A percentile compares a stretch with the other conserved stretches of the same genome.
These are phyloP conservation scores for Ciconia stormi DNA, from an alignment of 2,113 vertebrate genomes.

Conservation along the genomic window DNA sequence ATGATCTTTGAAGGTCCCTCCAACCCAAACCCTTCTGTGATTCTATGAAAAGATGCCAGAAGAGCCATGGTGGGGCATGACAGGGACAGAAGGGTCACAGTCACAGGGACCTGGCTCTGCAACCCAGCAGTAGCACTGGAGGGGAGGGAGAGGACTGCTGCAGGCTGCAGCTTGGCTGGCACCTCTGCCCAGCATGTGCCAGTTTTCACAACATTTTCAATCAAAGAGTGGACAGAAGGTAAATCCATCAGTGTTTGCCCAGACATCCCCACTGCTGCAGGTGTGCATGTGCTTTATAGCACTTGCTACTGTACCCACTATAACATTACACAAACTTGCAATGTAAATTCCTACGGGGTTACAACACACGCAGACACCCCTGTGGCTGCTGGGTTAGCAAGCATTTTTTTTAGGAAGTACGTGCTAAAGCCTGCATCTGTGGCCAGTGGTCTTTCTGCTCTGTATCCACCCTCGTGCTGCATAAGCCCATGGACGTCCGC, in stretches of 20 bases:
- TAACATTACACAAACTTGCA: fast-evolving
- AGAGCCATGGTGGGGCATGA: neutral
- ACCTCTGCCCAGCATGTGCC: neutral
- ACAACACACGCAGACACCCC: neutral
- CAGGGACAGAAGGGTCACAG: neutral
- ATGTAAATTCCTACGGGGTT: fast-evolving
- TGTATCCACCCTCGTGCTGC: fast-evolving
- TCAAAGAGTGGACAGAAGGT: neutral
- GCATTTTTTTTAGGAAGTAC: neutral
- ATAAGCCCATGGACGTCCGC: fast-evolving
- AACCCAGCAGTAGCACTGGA: neutral
- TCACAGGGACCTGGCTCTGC: neutral
- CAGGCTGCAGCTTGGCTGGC: neutral
- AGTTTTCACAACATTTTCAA: neutral
- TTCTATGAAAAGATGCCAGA: neutral
- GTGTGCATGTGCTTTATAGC: neutral
- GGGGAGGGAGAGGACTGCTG: neutral
- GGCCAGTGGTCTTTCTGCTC: neutral
- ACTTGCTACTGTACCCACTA: neutral
- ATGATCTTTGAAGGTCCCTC: neutral
- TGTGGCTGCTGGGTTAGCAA: neutral
- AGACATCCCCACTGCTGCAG: neutral
- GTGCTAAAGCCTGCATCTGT: neutral
- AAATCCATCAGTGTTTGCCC: neutral
- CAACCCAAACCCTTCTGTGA: neutral